phyloP scores from a whole-genome alignment of 2,888 invertebrate species.

The Cheilosia grossa region DNA sequence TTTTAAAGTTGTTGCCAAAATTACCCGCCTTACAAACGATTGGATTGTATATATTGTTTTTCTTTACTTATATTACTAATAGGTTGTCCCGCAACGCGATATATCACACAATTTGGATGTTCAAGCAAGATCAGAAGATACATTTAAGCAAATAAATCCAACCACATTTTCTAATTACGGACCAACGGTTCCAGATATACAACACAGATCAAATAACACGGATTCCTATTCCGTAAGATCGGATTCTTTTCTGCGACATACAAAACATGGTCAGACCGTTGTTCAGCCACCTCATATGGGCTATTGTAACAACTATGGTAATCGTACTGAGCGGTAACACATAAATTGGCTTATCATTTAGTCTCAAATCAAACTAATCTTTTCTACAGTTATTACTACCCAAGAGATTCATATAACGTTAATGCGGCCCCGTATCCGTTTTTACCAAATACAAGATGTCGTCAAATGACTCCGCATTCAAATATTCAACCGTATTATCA shows the following conservation, averaged over 20 bases:
- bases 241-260: slow-evolving; percentile 61
- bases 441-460: slow-evolving; percentile 55
- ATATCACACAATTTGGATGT: slow-evolving; percentile 38
- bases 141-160: slow-evolving; percentile 40
- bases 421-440: slow-evolving; percentile 57
- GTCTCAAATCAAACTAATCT: not conserved
- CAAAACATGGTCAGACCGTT: slow-evolving; percentile 50
- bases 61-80: slow-evolving; percentile 10
- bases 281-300: slow-evolving; percentile 31
- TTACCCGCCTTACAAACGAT: not conserved
- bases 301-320: slow-evolving; percentile 65
- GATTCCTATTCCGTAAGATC: slow-evolving; percentile 49
- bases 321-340: slow-evolving; percentile 62
- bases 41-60: not conserved
- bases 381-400: slow-evolving; percentile 57
- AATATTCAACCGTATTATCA: slow-evolving; percentile 68
- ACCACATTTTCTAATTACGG: slow-evolving; percentile 52
- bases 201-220: slow-evolving; percentile 48
- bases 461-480: slow-evolving; percentile 60
- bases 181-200: slow-evolving; percentile 38
- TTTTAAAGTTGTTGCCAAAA: not conserved
- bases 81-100: slow-evolving; percentile 59
- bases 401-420: slow-evolving; percentile 65
- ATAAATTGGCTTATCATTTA: not conserved
- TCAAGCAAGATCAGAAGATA: slow-evolving; percentile 42